These are phyloP conservation scores for Passer domesticus DNA, from an alignment of 2,113 vertebrate species.

Conservation along the genomic window DNA sequence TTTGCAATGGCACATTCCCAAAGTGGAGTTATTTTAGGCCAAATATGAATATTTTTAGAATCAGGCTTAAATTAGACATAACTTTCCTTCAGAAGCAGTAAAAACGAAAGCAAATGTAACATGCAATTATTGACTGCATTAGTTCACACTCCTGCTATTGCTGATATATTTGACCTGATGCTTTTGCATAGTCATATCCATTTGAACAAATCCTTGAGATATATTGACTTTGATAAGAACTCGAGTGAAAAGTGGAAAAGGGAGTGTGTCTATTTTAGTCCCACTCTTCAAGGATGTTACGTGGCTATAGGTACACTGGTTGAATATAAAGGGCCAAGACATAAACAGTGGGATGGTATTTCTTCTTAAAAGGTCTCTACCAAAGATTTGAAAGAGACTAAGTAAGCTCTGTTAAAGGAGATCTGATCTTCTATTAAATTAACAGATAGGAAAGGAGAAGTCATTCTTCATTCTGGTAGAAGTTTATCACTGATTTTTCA, in stretches of 20 bases:
- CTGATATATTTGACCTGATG: not conserved
- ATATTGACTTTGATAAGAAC: not conserved
- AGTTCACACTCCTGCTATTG: not conserved
- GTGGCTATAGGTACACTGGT: not conserved
- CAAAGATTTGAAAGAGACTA: not conserved
- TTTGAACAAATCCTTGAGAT: slow-evolving; percentile 9
- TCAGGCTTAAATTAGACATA: slow-evolving; percentile 21
- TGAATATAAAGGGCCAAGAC: not conserved
- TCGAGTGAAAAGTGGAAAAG: not conserved
- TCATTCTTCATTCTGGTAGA: not conserved
- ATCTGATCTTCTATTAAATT: not conserved
- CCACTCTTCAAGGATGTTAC: not conserved
- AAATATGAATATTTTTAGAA: slow-evolving; percentile 40
- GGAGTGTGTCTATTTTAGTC: not conserved
- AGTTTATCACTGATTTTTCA: not conserved
- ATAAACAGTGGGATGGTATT: not conserved
- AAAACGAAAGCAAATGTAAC: slow-evolving; percentile 2
- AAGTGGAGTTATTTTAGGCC: slow-evolving; percentile 35
- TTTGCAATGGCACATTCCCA: not conserved
- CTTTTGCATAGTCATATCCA: not conserved
- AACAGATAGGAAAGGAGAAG: slow-evolving; percentile 10
- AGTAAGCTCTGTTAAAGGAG: not conserved
- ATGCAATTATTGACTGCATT: not conserved
- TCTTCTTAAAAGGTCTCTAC: not conserved
- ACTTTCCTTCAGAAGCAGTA: not conserved